Base-by-base conservation (phyloP, 2,888 invertebrate genomes). In the Pimpla rufipes region DNA sequence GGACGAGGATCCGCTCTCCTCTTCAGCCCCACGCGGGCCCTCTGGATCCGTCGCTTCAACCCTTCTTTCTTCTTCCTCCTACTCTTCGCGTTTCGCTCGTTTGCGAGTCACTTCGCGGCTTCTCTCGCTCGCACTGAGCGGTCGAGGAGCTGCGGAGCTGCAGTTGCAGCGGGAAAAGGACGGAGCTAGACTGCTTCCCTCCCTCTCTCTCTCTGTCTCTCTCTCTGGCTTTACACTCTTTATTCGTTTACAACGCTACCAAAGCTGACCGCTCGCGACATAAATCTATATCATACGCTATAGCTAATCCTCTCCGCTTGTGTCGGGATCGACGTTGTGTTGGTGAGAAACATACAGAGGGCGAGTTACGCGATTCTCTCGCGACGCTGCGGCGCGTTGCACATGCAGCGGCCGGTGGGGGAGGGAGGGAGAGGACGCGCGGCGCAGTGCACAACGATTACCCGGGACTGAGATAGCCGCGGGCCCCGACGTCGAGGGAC, bases 251-350 rank as follows among this genome's bases (percentile, higher is more conserved):
- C 79, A 68, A 84, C 81, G 70, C 79, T 83, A 81, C 70, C 73
- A 81, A 80, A 78, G 84, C 85, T 84, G 83, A 55, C 84, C 85
- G 82, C 79, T 81, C 71, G 85, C 87, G 85, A 89, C 88, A 89
- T 91, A 89, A 90, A 91, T 91, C 90, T 90, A 89, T 90, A 90
- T 89, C 88, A 89, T 90, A 89, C 87, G 85, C 83, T 81, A 85
- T 77, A 68, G 68, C 82, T 55, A 75, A 55, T 42, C 71, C 76
- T 37, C 21, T 47, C 45, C 45, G 18, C 45, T 59, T n/a, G 13
- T 45, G 35, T 73, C 73, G 73, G 45, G 45, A 18, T 23, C 42
- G 29, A 21, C 29, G 35, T 29, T 57, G 59, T 18, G 47, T 35
- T 18, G 45, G 73, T 62, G 73, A 73, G 73, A 62, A 62, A 62